Percentiles rank a stretch among this genome's conserved stretches.
phyloP scores from a whole-genome alignment of 2,888 invertebrate species.

The Noctua janthina region DNA sequence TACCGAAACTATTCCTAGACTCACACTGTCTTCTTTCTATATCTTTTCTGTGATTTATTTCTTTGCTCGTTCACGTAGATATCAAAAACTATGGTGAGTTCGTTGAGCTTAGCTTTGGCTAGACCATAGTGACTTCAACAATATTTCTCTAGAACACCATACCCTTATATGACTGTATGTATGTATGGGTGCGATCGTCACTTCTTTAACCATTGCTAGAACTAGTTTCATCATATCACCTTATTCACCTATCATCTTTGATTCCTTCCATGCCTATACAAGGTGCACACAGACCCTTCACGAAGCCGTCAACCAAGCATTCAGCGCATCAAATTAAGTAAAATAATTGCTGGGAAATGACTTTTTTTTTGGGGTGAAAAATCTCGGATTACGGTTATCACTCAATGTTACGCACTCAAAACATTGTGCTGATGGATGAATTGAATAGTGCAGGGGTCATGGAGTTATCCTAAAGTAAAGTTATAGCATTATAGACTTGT shows the following conservation, averaged over 20 bases:
- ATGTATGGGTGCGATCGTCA: constrained; percentile 51
- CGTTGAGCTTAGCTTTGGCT: constrained; percentile 14
- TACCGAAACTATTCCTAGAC: background rate
- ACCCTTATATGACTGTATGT: constrained; percentile 15
- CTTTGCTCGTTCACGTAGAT: background rate
- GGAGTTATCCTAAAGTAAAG: too few relatives aligned
- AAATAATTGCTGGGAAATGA: background rate
- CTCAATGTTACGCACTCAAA: too few relatives aligned
- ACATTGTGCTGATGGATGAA: too few relatives aligned
- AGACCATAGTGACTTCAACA: constrained; percentile 1
- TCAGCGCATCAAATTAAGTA: background rate
- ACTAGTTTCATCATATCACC: background rate
- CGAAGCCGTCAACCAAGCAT: background rate
- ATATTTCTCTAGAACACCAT: constrained; percentile 46
- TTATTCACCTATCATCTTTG: background rate
- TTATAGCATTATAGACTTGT: background rate
- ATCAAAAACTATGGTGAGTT: background rate
- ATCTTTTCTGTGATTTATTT: background rate
- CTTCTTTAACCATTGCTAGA: background rate
- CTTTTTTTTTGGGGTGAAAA: too few relatives aligned
- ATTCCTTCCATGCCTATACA: background rate
- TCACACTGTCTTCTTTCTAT: background rate
- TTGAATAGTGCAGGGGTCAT: too few relatives aligned
- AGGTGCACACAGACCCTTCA: background rate
- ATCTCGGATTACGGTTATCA: too few relatives aligned